Conservation (phyloP, 92 coral and sea anemone genomes). For the Zoanthus sansibaricus region DNA sequence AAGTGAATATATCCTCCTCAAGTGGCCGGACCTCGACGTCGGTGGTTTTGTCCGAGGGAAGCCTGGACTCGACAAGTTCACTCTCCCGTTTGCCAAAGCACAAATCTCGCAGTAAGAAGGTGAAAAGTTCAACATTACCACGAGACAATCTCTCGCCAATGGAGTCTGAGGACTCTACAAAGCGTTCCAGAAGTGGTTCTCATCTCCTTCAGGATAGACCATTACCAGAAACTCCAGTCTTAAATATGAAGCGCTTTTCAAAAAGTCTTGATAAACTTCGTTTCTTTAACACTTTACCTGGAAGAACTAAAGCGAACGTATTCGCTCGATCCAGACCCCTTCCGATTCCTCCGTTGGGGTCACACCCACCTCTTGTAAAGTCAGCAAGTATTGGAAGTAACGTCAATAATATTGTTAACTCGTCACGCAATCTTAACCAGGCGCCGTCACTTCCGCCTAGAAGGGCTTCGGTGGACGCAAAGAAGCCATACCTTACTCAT, state of each 20-base stretch:
- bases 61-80: conserved; percentile 59
- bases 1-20: conserved; percentile 47
- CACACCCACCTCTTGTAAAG: conserved; percentile 67
- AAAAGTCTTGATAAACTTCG: conserved; percentile 87
- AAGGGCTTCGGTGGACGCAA: conserved; percentile 64
- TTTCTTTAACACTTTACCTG: conserved; percentile 71
- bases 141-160: background rate
- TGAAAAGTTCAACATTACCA: conserved; percentile 10
- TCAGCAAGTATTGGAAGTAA: conserved; percentile 87
- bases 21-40: conserved; percentile 60
- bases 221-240: conserved; percentile 79
- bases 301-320: conserved; percentile 46
- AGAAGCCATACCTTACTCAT: conserved; percentile 61
- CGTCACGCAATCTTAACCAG: conserved; percentile 24
- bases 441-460: conserved; percentile 67
- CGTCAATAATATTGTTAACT: conserved; percentile 66
- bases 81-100: conserved; percentile 39
- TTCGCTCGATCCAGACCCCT: conserved; percentile 59
- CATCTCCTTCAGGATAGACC: conserved; percentile 82
- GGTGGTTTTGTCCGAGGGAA: conserved; percentile 60
- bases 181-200: conserved; percentile 77
- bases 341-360: conserved; percentile 52
- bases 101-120: background rate
- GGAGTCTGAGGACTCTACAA: conserved; percentile 30
- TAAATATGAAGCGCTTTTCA: conserved; percentile 74